A percentile compares a stretch with the other conserved stretches of the same genome.
Evolutionary conservation across 2,113 vertebrate genomes (phyloP).

Genomic region (Malurus elegans): DNA sequence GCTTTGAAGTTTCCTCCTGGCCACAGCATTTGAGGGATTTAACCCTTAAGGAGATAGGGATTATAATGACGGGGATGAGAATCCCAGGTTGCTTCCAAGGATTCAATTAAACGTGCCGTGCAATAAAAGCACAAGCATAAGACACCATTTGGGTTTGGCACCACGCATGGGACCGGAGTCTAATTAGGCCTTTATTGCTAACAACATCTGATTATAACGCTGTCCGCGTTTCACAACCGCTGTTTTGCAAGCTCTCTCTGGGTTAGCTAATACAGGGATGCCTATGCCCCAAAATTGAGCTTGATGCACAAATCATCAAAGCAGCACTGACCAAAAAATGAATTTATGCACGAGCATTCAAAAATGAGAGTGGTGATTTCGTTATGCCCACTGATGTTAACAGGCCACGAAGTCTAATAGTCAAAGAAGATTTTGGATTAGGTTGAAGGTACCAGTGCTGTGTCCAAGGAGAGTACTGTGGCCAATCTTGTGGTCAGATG

Average conservation of each 20-base stretch:
- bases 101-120: not conserved
- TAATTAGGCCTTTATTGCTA: slow-evolving; percentile 33
- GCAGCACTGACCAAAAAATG: not conserved
- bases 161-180: not conserved
- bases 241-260: not conserved
- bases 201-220: not conserved
- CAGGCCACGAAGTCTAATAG: not conserved
- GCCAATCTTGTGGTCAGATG: not conserved
- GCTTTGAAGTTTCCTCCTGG: slow-evolving; percentile 27
- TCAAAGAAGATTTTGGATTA: not conserved
- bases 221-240: not conserved
- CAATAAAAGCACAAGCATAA: not conserved
- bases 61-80: not conserved
- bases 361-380: not conserved
- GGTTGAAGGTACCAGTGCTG: not conserved
- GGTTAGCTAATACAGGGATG: not conserved
- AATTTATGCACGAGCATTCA: not conserved
- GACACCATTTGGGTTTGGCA: not conserved
- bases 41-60: not conserved
- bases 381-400: not conserved
- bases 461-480: not conserved
- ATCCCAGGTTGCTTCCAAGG: not conserved
- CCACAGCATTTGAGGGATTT: not conserved
- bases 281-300: not conserved
- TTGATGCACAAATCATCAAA: not conserved